Evolutionary conservation across 2,797 vertebrate species (phyloP).

Genomic region (Sitta carolinensis): DNA sequence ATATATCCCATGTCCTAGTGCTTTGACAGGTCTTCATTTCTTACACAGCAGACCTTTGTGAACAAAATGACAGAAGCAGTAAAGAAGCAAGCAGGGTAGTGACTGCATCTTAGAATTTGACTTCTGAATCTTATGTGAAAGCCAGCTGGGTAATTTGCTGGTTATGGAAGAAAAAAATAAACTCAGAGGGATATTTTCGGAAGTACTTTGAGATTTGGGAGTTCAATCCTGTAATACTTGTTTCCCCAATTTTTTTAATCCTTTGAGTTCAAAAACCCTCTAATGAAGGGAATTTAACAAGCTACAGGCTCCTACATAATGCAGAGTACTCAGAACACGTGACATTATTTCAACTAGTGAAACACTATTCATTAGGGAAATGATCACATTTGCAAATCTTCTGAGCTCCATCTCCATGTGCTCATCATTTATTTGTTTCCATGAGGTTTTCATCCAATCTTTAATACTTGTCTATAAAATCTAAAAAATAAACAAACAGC

Average conservation of each 20-base stretch:
- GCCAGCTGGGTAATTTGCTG: neutral
- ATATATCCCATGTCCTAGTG: conserved; percentile 74
- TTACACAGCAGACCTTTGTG: conserved; percentile 32
- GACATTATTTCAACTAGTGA: conserved; percentile 54
- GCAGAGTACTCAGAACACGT: conserved; percentile 42
- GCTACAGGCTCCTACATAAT: conserved; percentile 27
- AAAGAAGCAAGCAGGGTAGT: neutral
- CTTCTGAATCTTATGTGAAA: neutral
- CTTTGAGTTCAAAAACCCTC: conserved; percentile 39
- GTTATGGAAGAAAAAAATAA: neutral
- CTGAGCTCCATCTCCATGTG: conserved; percentile 88
- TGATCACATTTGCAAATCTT: conserved; percentile 83
- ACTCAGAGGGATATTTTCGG: conserved; percentile 28
- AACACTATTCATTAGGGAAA: conserved; percentile 47
- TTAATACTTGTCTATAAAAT: conserved; percentile 81
- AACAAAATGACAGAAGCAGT: neutral
- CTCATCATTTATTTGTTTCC: conserved; percentile 90
- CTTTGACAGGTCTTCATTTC: conserved; percentile 85
- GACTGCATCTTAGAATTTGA: neutral
- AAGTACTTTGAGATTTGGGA: conserved; percentile 30
- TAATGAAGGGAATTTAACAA: conserved; percentile 54
- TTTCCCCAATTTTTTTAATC: conserved; percentile 46
- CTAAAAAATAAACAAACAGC: conserved; percentile 47
- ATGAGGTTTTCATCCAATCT: conserved; percentile 86
- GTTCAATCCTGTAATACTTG: conserved; percentile 32